A percentile compares a stretch with the other conserved stretches of the same genome.
phyloP scores from a whole-genome alignment of 2,113 vertebrate genomes.

The Tenebrosternarchus preto region DNA sequence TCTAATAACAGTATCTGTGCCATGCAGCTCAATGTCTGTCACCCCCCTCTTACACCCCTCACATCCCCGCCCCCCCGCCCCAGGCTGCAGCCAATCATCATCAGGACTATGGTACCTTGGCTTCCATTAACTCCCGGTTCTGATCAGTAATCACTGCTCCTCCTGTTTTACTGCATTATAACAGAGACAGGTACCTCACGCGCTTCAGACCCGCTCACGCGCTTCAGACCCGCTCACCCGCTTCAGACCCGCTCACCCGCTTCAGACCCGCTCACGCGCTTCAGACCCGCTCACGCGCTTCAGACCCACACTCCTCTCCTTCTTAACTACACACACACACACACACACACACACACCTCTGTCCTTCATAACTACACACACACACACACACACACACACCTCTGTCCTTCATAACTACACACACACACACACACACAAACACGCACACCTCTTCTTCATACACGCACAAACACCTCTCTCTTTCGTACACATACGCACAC shows the following conservation, averaged over 20 bases:
- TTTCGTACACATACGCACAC: too few species aligned
- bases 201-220: background rate
- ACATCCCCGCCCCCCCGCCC: background rate
- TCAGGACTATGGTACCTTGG: conserved; percentile 38
- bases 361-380: too few species aligned
- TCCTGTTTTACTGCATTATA: conserved; percentile 27
- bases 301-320: too few species aligned
- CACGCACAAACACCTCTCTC: background rate
- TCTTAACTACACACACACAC: too few species aligned
- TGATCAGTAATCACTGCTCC: conserved; percentile 50
- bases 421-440: background rate
- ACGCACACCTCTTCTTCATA: background rate
- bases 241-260: too few species aligned
- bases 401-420: background rate
- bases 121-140: conserved; percentile 21
- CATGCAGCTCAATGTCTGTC: background rate
- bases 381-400: too few species aligned
- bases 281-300: too few species aligned
- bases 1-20: too few species aligned
- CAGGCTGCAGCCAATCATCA: conserved; percentile 33
- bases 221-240: too few species aligned
- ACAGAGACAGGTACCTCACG: conserved; percentile 39
- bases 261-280: background rate
- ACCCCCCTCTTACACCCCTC: background rate
- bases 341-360: too few species aligned